These are phyloP conservation scores for Adelphocoris suturalis DNA, from an alignment of 2,888 invertebrate species.

Conservation along the genomic window DNA sequence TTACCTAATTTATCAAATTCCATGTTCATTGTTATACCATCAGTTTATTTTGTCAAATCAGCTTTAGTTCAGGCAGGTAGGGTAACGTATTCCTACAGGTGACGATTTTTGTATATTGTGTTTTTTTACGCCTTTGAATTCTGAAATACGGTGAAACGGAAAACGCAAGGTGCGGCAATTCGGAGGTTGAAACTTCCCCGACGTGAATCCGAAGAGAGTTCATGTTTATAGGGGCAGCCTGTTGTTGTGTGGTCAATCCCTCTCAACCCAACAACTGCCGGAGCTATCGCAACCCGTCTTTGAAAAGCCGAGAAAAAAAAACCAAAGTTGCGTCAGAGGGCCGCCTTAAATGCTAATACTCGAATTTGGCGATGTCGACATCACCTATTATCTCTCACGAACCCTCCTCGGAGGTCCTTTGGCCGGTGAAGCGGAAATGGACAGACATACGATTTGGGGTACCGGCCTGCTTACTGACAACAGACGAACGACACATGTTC, in stretches of 20 bases:
- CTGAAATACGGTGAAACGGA: background rate
- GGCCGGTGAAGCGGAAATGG: slow-evolving; percentile 9
- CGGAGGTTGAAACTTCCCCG: background rate
- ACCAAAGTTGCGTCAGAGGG: background rate
- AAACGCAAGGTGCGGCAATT: background rate
- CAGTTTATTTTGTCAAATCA: too few relatives aligned
- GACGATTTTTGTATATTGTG: too few relatives aligned
- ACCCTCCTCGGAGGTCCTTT: background rate
- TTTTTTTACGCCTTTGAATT: background rate
- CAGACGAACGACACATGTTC: background rate
- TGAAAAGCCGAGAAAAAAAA: background rate
- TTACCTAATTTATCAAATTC: too few relatives aligned
- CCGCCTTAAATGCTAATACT: slow-evolving; percentile 25
- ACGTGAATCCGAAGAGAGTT: background rate
- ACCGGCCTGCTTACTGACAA: background rate
- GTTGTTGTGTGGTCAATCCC: background rate
- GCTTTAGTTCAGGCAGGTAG: too few relatives aligned
- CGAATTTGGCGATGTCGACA: slow-evolving; percentile 20
- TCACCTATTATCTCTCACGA: background rate
- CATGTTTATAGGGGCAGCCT: background rate
- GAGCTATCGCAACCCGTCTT: background rate
- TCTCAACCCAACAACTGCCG: background rate
- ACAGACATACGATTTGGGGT: background rate
- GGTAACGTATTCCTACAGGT: too few relatives aligned
- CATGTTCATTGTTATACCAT: too few relatives aligned